Evolutionary conservation across 2,888 invertebrate species (phyloP).

Genomic region (Synergus japonicus): DNA sequence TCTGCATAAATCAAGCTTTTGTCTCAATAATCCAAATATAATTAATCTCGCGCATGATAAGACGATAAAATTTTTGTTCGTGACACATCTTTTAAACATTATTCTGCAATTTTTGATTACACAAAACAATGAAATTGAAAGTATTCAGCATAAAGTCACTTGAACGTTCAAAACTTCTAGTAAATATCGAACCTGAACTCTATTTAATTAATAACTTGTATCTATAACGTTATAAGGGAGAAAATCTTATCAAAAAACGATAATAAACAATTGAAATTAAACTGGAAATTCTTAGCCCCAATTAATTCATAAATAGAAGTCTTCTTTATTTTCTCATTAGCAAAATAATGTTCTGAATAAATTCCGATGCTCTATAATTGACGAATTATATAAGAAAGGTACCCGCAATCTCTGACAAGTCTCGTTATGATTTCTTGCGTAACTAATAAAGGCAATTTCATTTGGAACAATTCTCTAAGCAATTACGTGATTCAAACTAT

Average conservation of each 20-base stretch:
- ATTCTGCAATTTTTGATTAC: neutral
- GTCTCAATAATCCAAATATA: neutral
- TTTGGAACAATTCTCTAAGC: conserved; percentile 23
- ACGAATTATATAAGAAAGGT: neutral
- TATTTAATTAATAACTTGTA: no score
- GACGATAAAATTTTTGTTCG: neutral
- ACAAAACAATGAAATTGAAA: neutral
- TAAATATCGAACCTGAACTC: no score
- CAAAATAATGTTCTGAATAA: neutral
- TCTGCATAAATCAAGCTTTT: neutral
- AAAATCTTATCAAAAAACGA: no score
- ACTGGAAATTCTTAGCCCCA: no score
- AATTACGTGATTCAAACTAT: conserved; percentile 40
- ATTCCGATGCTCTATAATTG: neutral
- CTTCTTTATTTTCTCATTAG: neutral
- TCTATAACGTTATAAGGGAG: no score
- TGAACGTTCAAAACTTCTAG: no score
- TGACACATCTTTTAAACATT: conserved; percentile 2
- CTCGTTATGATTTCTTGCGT: conserved; percentile 29
- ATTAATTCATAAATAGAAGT: neutral
- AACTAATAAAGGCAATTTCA: conserved; percentile 34
- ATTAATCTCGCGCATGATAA: conserved; percentile 6
- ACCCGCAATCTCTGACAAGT: neutral
- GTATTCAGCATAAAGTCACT: no score
- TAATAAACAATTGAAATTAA: no score